A percentile compares a stretch with the other conserved stretches of the same genome.
Evolutionary conservation across 2,888 invertebrate genomes (phyloP).

Genomic region (Xanthostigma xanthostigma): DNA sequence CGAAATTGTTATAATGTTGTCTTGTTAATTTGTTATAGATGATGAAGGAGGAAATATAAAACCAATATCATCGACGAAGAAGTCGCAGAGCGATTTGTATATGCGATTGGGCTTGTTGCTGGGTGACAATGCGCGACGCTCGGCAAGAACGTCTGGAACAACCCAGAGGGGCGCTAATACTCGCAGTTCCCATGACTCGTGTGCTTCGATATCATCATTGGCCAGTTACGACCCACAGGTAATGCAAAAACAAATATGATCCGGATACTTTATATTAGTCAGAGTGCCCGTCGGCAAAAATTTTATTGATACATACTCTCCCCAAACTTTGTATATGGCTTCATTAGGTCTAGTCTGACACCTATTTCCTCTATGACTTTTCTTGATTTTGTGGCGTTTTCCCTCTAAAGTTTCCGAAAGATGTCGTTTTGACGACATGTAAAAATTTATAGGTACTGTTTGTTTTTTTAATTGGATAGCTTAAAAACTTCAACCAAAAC

Average conservation of each 20-base stretch:
- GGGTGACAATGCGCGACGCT: constrained; percentile 48
- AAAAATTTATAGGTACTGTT: too few relatives aligned
- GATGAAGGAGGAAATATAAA: constrained; percentile 58
- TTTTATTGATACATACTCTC: too few relatives aligned
- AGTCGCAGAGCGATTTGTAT: constrained; percentile 63
- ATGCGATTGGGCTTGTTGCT: constrained; percentile 69
- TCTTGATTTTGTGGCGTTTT: too few relatives aligned
- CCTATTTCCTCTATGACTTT: too few relatives aligned
- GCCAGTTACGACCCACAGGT: constrained; percentile 34
- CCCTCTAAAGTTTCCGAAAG: too few relatives aligned
- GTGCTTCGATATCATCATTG: constrained; percentile 24
- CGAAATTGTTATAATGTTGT: too few relatives aligned
- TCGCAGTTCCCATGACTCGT: constrained; percentile 32
- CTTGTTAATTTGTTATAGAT: constrained; percentile 31
- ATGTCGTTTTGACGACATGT: too few relatives aligned
- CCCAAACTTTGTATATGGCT: too few relatives aligned
- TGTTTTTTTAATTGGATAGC: too few relatives aligned
- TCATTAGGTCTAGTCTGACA: too few relatives aligned
- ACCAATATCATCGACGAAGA: constrained; percentile 35
- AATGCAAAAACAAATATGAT: constrained; percentile 26
- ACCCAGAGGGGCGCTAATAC: constrained; percentile 26
- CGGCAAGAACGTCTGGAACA: constrained; percentile 21
- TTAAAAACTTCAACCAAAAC: too few relatives aligned
- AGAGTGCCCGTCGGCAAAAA: too few relatives aligned
- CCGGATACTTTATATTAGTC: constrained; percentile 20